Evolutionary conservation across 1,140 invertebrate species (phyloP).

Genomic region (Ceratitis capitata): DNA sequence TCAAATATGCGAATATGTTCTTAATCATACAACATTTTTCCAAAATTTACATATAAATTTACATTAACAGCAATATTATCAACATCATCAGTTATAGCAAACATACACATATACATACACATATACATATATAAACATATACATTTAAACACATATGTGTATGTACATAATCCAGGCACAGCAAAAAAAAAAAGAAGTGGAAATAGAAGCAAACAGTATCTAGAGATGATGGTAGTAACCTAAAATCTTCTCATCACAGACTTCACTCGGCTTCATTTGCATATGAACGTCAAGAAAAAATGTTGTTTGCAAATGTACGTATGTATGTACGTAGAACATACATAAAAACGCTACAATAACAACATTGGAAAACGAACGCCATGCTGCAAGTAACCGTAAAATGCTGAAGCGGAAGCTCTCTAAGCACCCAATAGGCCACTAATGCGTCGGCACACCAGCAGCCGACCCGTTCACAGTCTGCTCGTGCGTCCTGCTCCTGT

Average conservation of each 20-base stretch:
- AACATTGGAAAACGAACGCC: background rate
- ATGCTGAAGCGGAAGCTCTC: background rate
- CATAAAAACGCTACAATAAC: background rate
- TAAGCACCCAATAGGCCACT: background rate
- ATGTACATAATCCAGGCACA: background rate
- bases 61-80: constrained; percentile 14
- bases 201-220: background rate
- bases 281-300: background rate
- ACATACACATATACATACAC: background rate
- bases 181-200: background rate
- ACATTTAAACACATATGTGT: no score
- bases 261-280: background rate
- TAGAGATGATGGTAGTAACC: background rate
- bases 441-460: background rate
- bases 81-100: background rate
- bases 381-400: background rate
- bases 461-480: no score
- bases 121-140: background rate
- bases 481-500: no score
- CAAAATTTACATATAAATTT: constrained; percentile 8
- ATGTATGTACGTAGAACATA: no score
- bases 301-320: background rate
- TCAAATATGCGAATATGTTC: background rate
- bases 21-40: constrained; percentile 2
- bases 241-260: background rate